These are phyloP conservation scores for Miltochrista miniata DNA, from an alignment of 2,888 invertebrate species.

Conservation along the genomic window DNA sequence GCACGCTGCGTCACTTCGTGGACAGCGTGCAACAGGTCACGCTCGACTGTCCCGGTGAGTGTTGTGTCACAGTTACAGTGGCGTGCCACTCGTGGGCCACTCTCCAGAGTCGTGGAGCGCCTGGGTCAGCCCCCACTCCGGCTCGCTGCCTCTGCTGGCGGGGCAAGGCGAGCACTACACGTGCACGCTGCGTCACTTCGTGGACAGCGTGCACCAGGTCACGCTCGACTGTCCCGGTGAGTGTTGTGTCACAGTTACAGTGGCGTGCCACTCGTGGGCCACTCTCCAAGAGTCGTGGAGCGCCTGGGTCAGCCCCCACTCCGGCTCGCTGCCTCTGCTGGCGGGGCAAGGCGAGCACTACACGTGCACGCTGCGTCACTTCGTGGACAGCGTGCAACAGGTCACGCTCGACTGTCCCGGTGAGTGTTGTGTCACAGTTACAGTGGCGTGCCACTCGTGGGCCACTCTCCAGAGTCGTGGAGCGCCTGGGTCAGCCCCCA, in stretches of 20 bases:
- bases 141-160: slow-evolving; percentile 45
- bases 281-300: slow-evolving; percentile 57
- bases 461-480: slow-evolving; percentile 57
- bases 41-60: slow-evolving; percentile 58
- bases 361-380: slow-evolving; percentile 45
- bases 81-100: slow-evolving; percentile 55
- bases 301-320: slow-evolving; percentile 58
- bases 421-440: slow-evolving; percentile 35
- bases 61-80: neutral
- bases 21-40: slow-evolving; percentile 49
- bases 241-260: neutral
- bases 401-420: slow-evolving; percentile 61
- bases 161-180: slow-evolving; percentile 34
- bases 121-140: slow-evolving; percentile 55
- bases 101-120: slow-evolving; percentile 59
- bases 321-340: slow-evolving; percentile 40
- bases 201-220: slow-evolving; percentile 42
- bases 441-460: slow-evolving; percentile 63
- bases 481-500: slow-evolving; percentile 59
- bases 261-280: slow-evolving; percentile 53
- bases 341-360: slow-evolving; percentile 36
- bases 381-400: slow-evolving; percentile 44
- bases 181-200: slow-evolving; percentile 47
- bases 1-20: slow-evolving; percentile 48
- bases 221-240: slow-evolving; percentile 63